Conservation (phyloP, 2,113 vertebrate genomes). For the Notarius lentiginosus region DNA sequence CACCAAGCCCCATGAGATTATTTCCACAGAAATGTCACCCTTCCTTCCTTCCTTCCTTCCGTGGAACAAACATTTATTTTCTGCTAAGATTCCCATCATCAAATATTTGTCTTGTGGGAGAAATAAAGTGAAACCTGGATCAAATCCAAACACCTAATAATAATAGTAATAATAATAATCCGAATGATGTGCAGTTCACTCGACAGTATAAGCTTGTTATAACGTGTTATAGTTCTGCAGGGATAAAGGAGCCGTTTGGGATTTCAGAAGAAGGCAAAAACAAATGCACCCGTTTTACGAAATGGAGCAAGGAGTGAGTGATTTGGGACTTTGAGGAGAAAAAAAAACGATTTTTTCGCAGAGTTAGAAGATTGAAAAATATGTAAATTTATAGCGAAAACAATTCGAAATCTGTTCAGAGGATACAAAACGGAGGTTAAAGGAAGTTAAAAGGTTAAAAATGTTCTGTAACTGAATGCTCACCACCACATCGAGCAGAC, state of each 20-base stretch:
- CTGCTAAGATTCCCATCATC: background rate
- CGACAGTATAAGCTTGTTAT: background rate
- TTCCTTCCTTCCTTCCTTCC: background rate
- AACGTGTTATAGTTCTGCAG: background rate
- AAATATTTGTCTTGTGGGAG: background rate
- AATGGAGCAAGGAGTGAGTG: background rate
- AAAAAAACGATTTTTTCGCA: background rate
- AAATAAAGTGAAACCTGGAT: background rate
- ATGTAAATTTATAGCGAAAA: background rate
- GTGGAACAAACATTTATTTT: background rate
- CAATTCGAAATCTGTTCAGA: background rate
- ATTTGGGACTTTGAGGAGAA: background rate
- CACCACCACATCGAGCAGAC: background rate
- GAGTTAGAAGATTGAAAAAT: background rate
- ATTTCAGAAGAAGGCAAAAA: background rate
- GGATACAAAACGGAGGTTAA: background rate
- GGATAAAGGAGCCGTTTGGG: background rate
- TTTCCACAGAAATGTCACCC: background rate
- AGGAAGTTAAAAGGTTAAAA: background rate
- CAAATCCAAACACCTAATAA: background rate
- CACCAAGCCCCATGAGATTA: no score
- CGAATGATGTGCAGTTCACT: background rate
- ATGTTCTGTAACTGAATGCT: background rate
- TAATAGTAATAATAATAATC: no score
- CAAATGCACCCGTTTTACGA: background rate